Evolutionary conservation across 1,140 invertebrate species (phyloP).

Genomic region (Bombus picipes): DNA sequence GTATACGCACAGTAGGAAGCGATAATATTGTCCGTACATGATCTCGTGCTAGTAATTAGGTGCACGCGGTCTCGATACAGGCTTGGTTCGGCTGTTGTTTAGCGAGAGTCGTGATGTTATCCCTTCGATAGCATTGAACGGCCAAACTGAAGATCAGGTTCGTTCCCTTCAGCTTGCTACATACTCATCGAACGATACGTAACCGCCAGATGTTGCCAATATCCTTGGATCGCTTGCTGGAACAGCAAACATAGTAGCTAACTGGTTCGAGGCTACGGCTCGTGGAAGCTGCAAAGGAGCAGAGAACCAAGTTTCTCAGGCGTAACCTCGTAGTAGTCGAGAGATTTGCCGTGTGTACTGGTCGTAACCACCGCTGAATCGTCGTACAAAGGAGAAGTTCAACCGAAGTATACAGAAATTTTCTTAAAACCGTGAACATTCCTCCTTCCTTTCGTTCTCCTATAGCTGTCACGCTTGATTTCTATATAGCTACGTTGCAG

Average conservation of each 20-base stretch:
- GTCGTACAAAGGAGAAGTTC: conserved; percentile 59
- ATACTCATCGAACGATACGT: conserved; percentile 48
- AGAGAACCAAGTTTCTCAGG: conserved; percentile 58
- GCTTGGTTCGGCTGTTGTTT: conserved; percentile 13
- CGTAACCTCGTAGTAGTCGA: conserved; percentile 57
- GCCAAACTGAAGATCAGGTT: conserved; percentile 28
- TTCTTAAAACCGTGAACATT: background rate
- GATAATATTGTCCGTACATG: conserved; percentile 1
- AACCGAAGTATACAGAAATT: conserved; percentile 17
- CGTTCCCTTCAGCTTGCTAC: conserved; percentile 22
- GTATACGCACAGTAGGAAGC: background rate
- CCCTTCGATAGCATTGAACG: conserved; percentile 30
- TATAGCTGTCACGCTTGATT: too few species aligned
- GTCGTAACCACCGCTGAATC: conserved; percentile 49
- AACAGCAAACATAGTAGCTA: conserved; percentile 66
- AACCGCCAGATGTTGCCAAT: conserved; percentile 71
- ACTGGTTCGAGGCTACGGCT: conserved; percentile 48
- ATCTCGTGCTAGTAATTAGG: conserved; percentile 31
- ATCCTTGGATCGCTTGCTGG: conserved; percentile 66
- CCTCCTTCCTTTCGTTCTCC: too few species aligned
- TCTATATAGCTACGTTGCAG: too few species aligned
- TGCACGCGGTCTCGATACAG: background rate
- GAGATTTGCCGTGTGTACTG: conserved; percentile 61
- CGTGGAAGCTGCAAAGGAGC: conserved; percentile 59
- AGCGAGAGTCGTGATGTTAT: conserved; percentile 21